Percentiles rank a stretch among this genome's conserved stretches.
Conservation (phyloP, 2,888 invertebrate species). For the Allolobophora icterica region DNA sequence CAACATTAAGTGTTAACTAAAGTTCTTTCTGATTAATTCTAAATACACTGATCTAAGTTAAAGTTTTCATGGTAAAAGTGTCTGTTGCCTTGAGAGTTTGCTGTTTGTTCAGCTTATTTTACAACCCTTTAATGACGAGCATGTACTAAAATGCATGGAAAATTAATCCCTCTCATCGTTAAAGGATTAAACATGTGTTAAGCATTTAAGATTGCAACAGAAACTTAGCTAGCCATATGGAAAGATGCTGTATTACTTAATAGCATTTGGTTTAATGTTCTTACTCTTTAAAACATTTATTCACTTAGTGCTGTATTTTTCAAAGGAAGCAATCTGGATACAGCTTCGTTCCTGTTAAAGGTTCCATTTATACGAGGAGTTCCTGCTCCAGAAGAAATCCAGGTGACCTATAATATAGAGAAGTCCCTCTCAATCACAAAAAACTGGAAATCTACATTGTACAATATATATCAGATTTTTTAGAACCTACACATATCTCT, state of each 20-base stretch:
- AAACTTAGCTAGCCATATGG: too few species aligned
- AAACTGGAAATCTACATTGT: background rate
- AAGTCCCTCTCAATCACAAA: background rate
- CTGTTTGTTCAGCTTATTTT: too few species aligned
- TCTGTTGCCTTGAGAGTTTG: too few species aligned
- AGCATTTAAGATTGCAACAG: too few species aligned
- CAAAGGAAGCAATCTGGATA: conserved; percentile 60
- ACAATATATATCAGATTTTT: background rate
- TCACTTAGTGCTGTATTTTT: conserved; percentile 36
- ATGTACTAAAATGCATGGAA: too few species aligned
- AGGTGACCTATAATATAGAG: conserved; percentile 45
- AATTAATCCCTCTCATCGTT: too few species aligned
- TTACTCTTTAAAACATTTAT: background rate
- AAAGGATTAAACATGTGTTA: too few species aligned
- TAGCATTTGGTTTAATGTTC: background rate
- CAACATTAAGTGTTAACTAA: too few species aligned
- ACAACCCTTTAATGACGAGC: too few species aligned
- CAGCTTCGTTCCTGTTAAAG: conserved; percentile 57
- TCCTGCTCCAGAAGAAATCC: conserved; percentile 61
- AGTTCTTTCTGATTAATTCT: too few species aligned
- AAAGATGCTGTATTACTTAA: background rate
- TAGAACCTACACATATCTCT: background rate
- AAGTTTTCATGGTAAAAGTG: too few species aligned
- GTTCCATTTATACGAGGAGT: conserved; percentile 59
- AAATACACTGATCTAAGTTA: too few species aligned